Conservation (phyloP, 2,797 vertebrate genomes). For the Poecilia gillii region DNA sequence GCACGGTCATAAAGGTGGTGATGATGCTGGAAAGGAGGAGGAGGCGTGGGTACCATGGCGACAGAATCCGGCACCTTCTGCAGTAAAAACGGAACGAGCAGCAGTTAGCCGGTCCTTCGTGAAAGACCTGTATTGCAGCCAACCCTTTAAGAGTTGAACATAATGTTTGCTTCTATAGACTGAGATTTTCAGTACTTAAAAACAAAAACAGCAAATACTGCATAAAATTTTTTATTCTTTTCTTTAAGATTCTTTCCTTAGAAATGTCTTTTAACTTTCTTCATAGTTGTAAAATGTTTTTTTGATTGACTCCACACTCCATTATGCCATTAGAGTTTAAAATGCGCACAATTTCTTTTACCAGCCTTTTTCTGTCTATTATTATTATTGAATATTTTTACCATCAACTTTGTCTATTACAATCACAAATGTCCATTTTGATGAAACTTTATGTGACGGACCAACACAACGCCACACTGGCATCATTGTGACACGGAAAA, state of each 20-base stretch:
- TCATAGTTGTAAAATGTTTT: background rate
- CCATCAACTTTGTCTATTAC: background rate
- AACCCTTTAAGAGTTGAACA: background rate
- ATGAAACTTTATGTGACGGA: background rate
- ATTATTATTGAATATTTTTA: background rate
- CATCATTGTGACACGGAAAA: background rate
- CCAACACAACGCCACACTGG: background rate
- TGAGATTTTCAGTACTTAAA: background rate
- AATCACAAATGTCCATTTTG: background rate
- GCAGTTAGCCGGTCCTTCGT: background rate
- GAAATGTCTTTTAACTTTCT: background rate
- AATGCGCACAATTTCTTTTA: background rate
- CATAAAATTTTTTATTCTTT: no score
- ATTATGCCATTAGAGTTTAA: no score
- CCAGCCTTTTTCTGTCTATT: background rate
- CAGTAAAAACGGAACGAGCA: conserved; percentile 21
- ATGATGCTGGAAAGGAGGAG: conserved; percentile 79
- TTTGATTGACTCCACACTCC: background rate
- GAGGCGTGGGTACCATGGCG: conserved; percentile 75
- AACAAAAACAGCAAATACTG: background rate
- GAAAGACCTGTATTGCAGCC: background rate
- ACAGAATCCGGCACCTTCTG: conserved; percentile 55
- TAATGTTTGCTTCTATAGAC: background rate
- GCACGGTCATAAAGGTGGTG: conserved; percentile 59
- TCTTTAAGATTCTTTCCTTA: background rate